Percentiles rank a stretch among this genome's conserved stretches.
phyloP scores from a whole-genome alignment of 2,888 invertebrate genomes.

The Pheosia gnoma region DNA sequence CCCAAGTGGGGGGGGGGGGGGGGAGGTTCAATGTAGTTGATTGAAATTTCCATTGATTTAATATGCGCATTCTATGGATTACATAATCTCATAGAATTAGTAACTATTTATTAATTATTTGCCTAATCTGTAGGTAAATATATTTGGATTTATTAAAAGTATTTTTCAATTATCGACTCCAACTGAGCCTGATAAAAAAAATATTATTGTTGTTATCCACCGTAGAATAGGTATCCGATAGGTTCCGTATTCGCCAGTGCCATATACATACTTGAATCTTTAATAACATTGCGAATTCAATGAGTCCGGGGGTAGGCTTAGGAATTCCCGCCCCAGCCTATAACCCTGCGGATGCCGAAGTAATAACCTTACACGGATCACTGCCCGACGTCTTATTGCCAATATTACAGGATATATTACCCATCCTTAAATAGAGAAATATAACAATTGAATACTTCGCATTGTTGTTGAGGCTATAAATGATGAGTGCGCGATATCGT shows the following conservation, averaged over 20 bases:
- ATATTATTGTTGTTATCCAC: not conserved
- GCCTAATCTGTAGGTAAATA: too few relatives aligned
- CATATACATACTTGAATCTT: slow-evolving; percentile 34
- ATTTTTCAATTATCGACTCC: too few relatives aligned
- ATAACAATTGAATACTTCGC: slow-evolving; percentile 18
- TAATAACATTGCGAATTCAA: slow-evolving; percentile 54
- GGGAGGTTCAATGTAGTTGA: slow-evolving; percentile 53
- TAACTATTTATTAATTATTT: not conserved
- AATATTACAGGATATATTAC: slow-evolving; percentile 22
- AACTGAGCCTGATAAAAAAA: too few relatives aligned
- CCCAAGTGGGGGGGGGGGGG: slow-evolving; percentile 36
- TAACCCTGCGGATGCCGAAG: slow-evolving; percentile 56
- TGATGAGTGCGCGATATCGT: slow-evolving; percentile 45
- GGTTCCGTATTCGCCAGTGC: not conserved
- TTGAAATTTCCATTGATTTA: slow-evolving; percentile 47
- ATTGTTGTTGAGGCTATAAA: slow-evolving; percentile 34
- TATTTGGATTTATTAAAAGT: too few relatives aligned
- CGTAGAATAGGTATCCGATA: not conserved
- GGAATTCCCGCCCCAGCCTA: slow-evolving; percentile 54
- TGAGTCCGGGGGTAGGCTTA: slow-evolving; percentile 45
- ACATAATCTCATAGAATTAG: not conserved
- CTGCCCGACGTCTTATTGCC: slow-evolving; percentile 42
- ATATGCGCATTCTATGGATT: slow-evolving; percentile 11
- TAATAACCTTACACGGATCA: slow-evolving; percentile 54
- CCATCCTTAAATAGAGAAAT: slow-evolving; percentile 16